Percentiles rank a stretch among this genome's conserved stretches.
These are phyloP conservation scores for Drosophila bipectinata DNA, from an alignment of 1,140 invertebrate species.

Conservation along the genomic window DNA sequence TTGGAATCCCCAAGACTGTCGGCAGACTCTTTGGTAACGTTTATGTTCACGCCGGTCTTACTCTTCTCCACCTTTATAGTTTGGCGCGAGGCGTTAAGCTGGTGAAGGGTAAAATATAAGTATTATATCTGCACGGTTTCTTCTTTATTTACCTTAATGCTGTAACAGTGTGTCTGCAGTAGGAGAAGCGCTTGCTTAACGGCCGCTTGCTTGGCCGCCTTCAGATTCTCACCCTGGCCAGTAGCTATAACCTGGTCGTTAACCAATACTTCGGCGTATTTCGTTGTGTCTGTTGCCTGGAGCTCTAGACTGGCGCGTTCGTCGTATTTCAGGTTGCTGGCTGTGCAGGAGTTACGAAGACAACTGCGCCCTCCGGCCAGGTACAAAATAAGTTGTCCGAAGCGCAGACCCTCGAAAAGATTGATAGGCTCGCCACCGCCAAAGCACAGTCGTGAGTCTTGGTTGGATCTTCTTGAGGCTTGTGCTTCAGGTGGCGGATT, in stretches of 20 bases:
- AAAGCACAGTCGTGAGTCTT: constrained; percentile 49
- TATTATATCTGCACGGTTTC: background rate
- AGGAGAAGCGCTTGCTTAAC: constrained; percentile 78
- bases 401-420: constrained; percentile 58
- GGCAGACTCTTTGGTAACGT: constrained; percentile 61
- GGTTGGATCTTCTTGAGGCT: constrained; percentile 7
- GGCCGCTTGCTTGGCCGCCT: constrained; percentile 84
- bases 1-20: constrained; percentile 56
- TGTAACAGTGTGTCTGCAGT: constrained; percentile 85
- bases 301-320: constrained; percentile 35
- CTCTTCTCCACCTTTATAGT: constrained; percentile 73
- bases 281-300: constrained; percentile 18
- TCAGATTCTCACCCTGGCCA: constrained; percentile 72
- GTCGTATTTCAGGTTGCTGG: constrained; percentile 47
- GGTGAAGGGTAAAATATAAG: background rate
- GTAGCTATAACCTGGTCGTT: constrained; percentile 77
- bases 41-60: constrained; percentile 66
- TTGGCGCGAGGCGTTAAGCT: constrained; percentile 68
- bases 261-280: constrained; percentile 60
- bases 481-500: background rate
- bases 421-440: constrained; percentile 59
- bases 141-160: constrained; percentile 84
- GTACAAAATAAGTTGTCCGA: constrained; percentile 51
- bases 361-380: constrained; percentile 66
- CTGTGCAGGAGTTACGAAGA: constrained; percentile 53